Evolutionary conservation across 1,140 invertebrate genomes (phyloP), one percentile per base, ranked within the genome.

Genomic region (Tetranychus urticae): DNA sequence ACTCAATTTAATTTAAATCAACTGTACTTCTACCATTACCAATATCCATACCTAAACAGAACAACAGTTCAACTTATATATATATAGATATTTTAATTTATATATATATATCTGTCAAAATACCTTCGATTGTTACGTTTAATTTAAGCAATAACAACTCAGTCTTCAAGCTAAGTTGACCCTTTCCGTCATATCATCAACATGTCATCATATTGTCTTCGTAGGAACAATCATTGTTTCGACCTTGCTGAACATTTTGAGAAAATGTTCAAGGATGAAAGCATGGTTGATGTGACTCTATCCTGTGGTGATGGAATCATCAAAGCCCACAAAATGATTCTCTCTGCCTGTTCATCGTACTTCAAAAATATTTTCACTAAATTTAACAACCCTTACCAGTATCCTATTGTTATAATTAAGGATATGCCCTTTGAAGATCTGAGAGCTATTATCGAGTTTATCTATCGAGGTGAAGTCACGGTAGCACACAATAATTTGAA

Each of bases 391-490:
- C 86, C 86, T 60, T 82, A 82, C 68, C 80, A 88, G 73, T 85
- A 89, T 76, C 86, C 86, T 56, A 86, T 90, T 69, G 82, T 91
- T 66, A 87, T 89, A 73, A 76, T 90, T 66, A 87, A 88, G 76
- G 86, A 89, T 79, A 84, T 91, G 12, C 86, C 85, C 72, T 91
- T 86, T 75, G 81, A 84, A 73, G 85, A 89, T 76, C 72, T 91
- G 64, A 82, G 86, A 74, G 84, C 85, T 62, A 86, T 91, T 81
- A 83, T 90, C 79, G 85, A 88, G 71, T 90, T 90, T 68, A 91
- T 91, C 85, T 92, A 91, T 75, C 79, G 85, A 68, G 88, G 88
- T 60, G 87, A 91, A 77, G 87, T 90, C 42, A 89, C 89, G 75
- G 88, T 92, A 70, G 84, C 85, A 65, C 86, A 89, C 74, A 86